Conservation (phyloP, 2,888 invertebrate genomes). For the Morpho achilles region DNA sequence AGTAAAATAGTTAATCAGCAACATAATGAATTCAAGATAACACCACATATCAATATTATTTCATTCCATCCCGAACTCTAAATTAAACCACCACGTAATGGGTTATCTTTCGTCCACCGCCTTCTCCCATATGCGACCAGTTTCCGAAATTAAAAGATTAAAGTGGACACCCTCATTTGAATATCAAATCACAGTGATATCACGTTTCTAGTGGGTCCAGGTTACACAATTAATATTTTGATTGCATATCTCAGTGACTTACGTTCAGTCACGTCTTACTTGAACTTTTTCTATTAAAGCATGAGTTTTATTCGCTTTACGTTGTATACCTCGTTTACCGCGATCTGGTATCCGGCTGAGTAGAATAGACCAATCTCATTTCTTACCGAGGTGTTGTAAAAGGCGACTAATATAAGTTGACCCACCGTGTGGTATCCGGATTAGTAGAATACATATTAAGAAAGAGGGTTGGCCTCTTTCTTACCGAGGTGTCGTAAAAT, state of each 20-base stretch:
- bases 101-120: constrained; percentile 40
- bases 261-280: constrained; percentile 2
- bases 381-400: too few relatives aligned
- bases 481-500: too few relatives aligned
- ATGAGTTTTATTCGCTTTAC: too few relatives aligned
- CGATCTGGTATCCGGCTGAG: too few relatives aligned
- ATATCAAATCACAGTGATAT: constrained; percentile 43
- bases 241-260: constrained; percentile 11
- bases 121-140: constrained; percentile 28
- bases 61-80: constrained; percentile 35
- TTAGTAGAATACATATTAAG: too few relatives aligned
- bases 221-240: constrained; percentile 19
- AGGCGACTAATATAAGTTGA: too few relatives aligned
- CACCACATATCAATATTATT: constrained; percentile 32
- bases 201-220: constrained; percentile 34
- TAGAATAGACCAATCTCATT: too few relatives aligned
- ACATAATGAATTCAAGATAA: constrained; percentile 5
- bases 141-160: constrained; percentile 62
- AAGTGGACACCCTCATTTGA: constrained; percentile 50
- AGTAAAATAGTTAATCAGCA: not conserved
- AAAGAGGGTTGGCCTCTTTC: too few relatives aligned
- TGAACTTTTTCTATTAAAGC: too few relatives aligned
- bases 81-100: constrained; percentile 31
- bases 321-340: too few relatives aligned
- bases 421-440: too few relatives aligned